Base-by-base conservation (phyloP, 2,888 invertebrate species). In the Orchestes rusci region DNA sequence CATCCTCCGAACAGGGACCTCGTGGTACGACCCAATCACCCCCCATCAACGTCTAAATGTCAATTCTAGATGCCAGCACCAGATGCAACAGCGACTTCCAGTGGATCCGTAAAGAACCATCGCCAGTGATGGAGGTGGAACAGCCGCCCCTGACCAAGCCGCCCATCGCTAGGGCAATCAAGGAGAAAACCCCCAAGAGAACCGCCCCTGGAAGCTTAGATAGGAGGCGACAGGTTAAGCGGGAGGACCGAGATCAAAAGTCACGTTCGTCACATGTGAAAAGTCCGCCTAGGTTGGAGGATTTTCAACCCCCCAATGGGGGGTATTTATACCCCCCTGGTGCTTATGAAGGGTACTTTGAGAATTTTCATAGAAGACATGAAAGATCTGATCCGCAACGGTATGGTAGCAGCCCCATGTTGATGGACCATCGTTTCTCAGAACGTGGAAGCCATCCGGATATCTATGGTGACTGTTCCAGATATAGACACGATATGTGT, bases 81-180 rank as follows among this genome's bases (percentile, higher is more conserved):
- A 70, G 77, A 48, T 77, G 80, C 60, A 77, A 79, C 63, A 75
- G 76, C 62, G 79, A 79, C 64, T 81, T 82, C 65, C 79, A 76
- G 67, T 82, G 82, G 82, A 73, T 81, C 65, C 73, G 63, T 59
- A 69, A 69, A 50, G 64, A 64, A 13, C 45, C 51, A n/a, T 30
- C 47, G 27, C 39, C 45, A 7, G 48, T 37, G 33, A 51, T 51
- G 51, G 50, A 51, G 39, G 43, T 39, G 19, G 45, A 41, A 10
- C 31, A 28, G 48, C 37, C 40, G 3, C 43, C 46, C 2, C 18
- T 50, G 16, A 39, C 32, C 35, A 51, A 51, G 40, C 51, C 51
- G 15, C 51, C 51, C 3, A 48, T 51, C 23, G 41, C 51, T 4
- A 39, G 51, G 15, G 39, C 48, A 1, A 16, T 51, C 8, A 35